Base-by-base conservation (phyloP, 2,113 vertebrate species). In the Vombatus ursinus region DNA sequence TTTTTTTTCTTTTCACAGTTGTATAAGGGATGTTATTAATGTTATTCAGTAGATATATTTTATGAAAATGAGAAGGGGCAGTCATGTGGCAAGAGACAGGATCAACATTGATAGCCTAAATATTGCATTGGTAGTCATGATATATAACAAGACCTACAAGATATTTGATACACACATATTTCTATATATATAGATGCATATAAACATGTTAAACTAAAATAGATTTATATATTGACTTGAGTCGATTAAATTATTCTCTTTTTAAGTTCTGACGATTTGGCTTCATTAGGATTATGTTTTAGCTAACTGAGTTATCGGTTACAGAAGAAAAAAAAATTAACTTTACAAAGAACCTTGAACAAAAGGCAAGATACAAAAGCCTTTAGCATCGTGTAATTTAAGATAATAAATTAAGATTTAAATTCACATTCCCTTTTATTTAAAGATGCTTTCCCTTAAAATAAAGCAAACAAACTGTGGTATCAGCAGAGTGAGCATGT, bases 401-500 rank as follows among this genome's bases (percentile, higher is more conserved):
- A 84, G 68, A 84, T 23, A 84, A 84, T 84, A 84, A 23, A 84
- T 84, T 84, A 44, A 84, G n/a, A 96, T 52, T 93, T 90, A 50
- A 84, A 91, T 84, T n/a, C 93, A 14, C 44, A 68, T 52, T 92
- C 94, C 93, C 77, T 44, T 26, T 22, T 4, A 61, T 8, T 57
- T 0, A 84, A 77, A 47, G 57, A 90, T 16, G 6, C 10, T 77
- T 53, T 54, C 51, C 1, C 31, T 25, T 24, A 47, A 25, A 77
- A 77, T 19, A 96, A 96, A 90, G n/a, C 2, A 90, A n/a, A 47
- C 28, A 37, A 23, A 61, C 3, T 91, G 93, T 24, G 28, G 1
- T 89, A 49, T 31, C 8, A 23, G 4, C 8, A 37, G 53, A 93
- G 84, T 48, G 91, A 24, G 0, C 48, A 84, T 94, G 61, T 50